Evolutionary conservation across 2,888 invertebrate genomes (phyloP).

Genomic region (Coronaproctus castanopsis): DNA sequence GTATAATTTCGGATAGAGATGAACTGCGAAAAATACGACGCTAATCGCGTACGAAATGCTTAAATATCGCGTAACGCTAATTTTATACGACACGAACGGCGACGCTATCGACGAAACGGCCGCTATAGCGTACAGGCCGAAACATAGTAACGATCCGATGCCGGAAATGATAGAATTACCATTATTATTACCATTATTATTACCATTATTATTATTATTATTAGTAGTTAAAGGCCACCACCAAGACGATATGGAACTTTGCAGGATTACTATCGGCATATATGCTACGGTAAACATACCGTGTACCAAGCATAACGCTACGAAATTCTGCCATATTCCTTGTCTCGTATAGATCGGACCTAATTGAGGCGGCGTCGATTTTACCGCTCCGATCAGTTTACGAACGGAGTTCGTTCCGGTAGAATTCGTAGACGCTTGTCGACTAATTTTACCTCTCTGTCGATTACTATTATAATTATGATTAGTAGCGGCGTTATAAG

Average conservation of each 20-base stretch:
- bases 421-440: slow-evolving; percentile 47
- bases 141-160: slow-evolving; percentile 39
- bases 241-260: slow-evolving; percentile 33
- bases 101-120: slow-evolving; percentile 34
- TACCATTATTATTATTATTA: slow-evolving; percentile 21
- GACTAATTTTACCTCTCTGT: slow-evolving; percentile 16
- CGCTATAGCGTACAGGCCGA: slow-evolving; percentile 38
- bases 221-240: slow-evolving; percentile 23
- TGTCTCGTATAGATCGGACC: slow-evolving; percentile 24
- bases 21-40: slow-evolving; percentile 38
- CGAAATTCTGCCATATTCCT: slow-evolving; percentile 26
- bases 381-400: slow-evolving; percentile 39
- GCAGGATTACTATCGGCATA: slow-evolving; percentile 37
- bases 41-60: slow-evolving; percentile 33
- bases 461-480: too few species aligned
- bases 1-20: slow-evolving; percentile 34
- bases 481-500: slow-evolving; percentile 17
- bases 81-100: slow-evolving; percentile 32
- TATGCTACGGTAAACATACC: slow-evolving; percentile 42
- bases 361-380: slow-evolving; percentile 23
- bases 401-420: slow-evolving; percentile 58
- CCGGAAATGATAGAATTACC: slow-evolving; percentile 13
- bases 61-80: slow-evolving; percentile 28
- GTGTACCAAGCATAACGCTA: slow-evolving; percentile 32
- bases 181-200: slow-evolving; percentile 17